Conservation (phyloP, 2,113 vertebrate species). For the Triplophysa rosa region DNA sequence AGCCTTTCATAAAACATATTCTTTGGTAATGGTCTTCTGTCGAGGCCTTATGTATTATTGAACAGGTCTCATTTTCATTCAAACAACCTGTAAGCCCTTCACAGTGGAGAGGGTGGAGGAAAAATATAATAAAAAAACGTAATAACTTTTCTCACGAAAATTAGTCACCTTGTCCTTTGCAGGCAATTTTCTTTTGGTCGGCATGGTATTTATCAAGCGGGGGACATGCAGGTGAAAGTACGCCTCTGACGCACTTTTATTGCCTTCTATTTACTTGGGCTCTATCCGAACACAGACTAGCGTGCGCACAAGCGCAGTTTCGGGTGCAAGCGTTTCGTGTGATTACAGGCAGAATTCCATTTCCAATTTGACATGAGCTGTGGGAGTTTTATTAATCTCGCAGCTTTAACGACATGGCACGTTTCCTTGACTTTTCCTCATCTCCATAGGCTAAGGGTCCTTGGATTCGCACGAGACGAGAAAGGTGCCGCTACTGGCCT, state of each 20-base stretch:
- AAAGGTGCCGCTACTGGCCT: slow-evolving; percentile 10
- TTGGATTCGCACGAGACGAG: background rate
- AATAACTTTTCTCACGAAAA: slow-evolving; percentile 63
- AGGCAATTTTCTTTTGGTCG: slow-evolving; percentile 66
- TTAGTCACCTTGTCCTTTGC: slow-evolving; percentile 69
- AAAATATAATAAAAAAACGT: slow-evolving; percentile 53
- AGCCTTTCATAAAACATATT: slow-evolving; percentile 75
- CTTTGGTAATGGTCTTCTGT: slow-evolving; percentile 71
- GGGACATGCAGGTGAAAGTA: slow-evolving; percentile 61
- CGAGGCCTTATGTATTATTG: slow-evolving; percentile 75
- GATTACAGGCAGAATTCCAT: slow-evolving; percentile 49
- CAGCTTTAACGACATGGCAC: slow-evolving; percentile 39
- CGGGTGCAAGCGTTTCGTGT: slow-evolving; percentile 8
- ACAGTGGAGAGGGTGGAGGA: slow-evolving; percentile 32
- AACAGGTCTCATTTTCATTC: slow-evolving; percentile 75
- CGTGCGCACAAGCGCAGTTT: slow-evolving; percentile 11
- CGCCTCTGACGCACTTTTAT: slow-evolving; percentile 61
- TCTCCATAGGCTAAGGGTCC: slow-evolving; percentile 4
- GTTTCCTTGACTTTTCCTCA: slow-evolving; percentile 30
- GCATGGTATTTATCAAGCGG: slow-evolving; percentile 67
- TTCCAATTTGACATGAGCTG: slow-evolving; percentile 50
- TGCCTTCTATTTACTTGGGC: slow-evolving; percentile 60
- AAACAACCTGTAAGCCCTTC: slow-evolving; percentile 71
- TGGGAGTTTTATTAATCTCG: slow-evolving; percentile 51
- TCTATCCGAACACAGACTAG: slow-evolving; percentile 38